Conservation (phyloP, 2,888 invertebrate species). For the Heterodera filipjevi region DNA sequence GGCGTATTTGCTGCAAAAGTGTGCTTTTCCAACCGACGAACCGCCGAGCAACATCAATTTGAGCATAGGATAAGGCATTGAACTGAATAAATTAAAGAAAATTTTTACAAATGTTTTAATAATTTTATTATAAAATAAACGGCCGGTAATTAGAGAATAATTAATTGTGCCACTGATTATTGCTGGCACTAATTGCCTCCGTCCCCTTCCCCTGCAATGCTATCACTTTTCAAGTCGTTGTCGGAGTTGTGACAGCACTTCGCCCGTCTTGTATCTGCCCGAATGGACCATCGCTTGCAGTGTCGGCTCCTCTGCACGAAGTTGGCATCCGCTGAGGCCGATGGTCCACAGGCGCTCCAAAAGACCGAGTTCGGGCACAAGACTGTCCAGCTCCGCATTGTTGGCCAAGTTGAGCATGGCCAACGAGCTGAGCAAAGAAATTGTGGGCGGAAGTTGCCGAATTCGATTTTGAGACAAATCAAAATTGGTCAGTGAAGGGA, state of each 20-base stretch:
- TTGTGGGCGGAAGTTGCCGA: conserved; percentile 76
- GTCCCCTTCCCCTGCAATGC: no score
- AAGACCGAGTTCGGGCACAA: conserved; percentile 93
- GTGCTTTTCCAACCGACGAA: conserved; percentile 86
- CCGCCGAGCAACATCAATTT: conserved; percentile 75
- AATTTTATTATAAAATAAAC: no score
- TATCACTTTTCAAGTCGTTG: conserved; percentile 70
- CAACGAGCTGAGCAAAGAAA: conserved; percentile 82
- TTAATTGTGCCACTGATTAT: background rate
- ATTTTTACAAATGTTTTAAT: no score
- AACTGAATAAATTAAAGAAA: conserved; percentile 68
- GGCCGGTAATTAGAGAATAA: no score
- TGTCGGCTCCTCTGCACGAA: conserved; percentile 73
- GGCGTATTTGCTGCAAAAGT: conserved; percentile 79
- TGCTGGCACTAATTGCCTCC: background rate
- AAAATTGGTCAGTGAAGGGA: conserved; percentile 90
- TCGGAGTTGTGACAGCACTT: conserved; percentile 86
- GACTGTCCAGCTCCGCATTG: conserved; percentile 70
- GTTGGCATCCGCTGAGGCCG: conserved; percentile 84
- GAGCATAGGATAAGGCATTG: conserved; percentile 89
- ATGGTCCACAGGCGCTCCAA: conserved; percentile 93
- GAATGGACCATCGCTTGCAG: conserved; percentile 84
- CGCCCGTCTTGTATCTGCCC: conserved; percentile 92
- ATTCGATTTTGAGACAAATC: conserved; percentile 88
- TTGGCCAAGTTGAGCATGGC: conserved; percentile 92